Evolutionary conservation across 1,140 invertebrate species (phyloP).

Genomic region (Cotesia typhae): DNA sequence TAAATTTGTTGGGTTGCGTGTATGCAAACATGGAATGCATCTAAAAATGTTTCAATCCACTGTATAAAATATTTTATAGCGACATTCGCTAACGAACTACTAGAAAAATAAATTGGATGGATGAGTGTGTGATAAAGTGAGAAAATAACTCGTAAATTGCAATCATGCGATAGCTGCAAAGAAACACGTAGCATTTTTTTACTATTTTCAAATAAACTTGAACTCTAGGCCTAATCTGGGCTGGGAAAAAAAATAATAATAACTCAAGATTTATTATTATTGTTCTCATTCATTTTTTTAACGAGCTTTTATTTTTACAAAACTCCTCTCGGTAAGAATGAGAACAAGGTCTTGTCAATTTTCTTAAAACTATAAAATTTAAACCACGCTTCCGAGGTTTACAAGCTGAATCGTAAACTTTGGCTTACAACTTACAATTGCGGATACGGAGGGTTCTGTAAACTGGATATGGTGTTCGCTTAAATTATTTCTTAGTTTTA

Average conservation of each 20-base stretch:
- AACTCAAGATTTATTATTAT: no score
- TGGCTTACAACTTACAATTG: no score
- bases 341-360: slow-evolving; percentile 31
- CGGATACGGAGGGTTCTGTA: no score
- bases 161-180: slow-evolving; percentile 42
- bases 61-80: slow-evolving; percentile 23
- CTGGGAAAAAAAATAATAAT: no score
- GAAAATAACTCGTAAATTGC: slow-evolving; percentile 50
- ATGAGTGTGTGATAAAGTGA: slow-evolving; percentile 24
- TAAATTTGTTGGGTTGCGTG: slow-evolving; percentile 43
- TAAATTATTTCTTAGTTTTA: no score
- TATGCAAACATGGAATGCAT: slow-evolving; percentile 1
- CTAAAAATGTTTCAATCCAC: not conserved
- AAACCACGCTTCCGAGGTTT: no score
- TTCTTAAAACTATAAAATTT: slow-evolving; percentile 8
- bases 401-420: no score
- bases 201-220: no score
- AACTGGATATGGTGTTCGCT: no score
- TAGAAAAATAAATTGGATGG: slow-evolving; percentile 48
- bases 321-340: not conserved
- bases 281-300: no score
- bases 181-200: no score
- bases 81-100: slow-evolving; percentile 49
- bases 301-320: not conserved
- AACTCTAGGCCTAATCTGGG: no score